Evolutionary conservation across 1,140 invertebrate genomes (phyloP).

Genomic region (Neocloeon triangulifer): DNA sequence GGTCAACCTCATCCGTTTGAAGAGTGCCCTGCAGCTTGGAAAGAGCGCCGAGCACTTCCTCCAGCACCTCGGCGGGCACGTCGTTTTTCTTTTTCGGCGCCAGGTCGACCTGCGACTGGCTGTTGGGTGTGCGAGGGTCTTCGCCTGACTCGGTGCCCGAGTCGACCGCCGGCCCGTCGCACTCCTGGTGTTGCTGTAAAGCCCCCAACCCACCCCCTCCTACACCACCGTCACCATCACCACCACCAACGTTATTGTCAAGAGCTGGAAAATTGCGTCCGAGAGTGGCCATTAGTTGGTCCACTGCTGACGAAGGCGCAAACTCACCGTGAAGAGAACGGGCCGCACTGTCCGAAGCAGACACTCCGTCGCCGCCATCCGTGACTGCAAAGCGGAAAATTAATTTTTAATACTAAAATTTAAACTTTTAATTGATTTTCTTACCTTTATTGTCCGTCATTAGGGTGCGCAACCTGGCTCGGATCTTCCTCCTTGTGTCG

Average conservation of each 20-base stretch:
- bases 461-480: constrained; percentile 46
- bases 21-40: constrained; percentile 45
- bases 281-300: constrained; percentile 19
- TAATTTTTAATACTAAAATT: too few species aligned
- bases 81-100: constrained; percentile 18
- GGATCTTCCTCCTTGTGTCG: constrained; percentile 59
- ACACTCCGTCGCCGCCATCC: too few species aligned
- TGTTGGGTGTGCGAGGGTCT: constrained; percentile 19
- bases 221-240: constrained; percentile 13
- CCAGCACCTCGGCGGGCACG: constrained; percentile 24
- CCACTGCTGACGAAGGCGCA: constrained; percentile 33
- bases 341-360: constrained; percentile 2
- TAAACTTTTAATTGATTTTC: not conserved
- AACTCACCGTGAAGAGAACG: constrained; percentile 23
- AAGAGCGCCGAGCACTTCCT: constrained; percentile 56
- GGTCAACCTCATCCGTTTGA: constrained; percentile 25
- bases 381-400: too few species aligned
- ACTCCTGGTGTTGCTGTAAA: constrained; percentile 10
- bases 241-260: constrained; percentile 16
- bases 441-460: constrained; percentile 59
- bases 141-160: constrained; percentile 44
- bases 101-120: constrained; percentile 7
- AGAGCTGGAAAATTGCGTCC: too few species aligned
- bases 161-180: constrained; percentile 19
- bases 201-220: constrained; percentile 9